Base-by-base conservation (phyloP, 1,140 invertebrate species). In the Adoxophyes honmai region DNA sequence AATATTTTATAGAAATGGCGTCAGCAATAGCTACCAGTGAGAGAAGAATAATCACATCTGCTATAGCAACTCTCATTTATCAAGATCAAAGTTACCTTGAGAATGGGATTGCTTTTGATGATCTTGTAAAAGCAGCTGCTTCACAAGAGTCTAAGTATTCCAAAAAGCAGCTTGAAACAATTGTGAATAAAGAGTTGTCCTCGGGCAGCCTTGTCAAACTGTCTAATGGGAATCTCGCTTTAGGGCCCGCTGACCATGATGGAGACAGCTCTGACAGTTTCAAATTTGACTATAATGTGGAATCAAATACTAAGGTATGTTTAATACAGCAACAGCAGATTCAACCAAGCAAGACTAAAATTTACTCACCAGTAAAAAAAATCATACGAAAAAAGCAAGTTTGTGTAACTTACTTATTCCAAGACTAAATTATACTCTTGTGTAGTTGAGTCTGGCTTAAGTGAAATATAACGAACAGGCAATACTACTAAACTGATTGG, bases 1-100 rank as follows among this genome's bases (percentile, higher is more conserved):
- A n/a, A n/a, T n/a, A n/a, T 62, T 10, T 68, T 76, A 66, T 64
- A 88, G 86, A 80, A 71, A 89, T 89, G 86, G 69, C 75, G 61
- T 64, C 71, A 33, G 53, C 74, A 52, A 67, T 79, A 59, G 78
- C 75, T 52, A 75, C 76, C 55, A 80, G 73, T 70, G 87, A 89
- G 60, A 71, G 85, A 58, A 69, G 84, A 65, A 78, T 94, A 66
- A 90, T 95, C 48, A 92, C 92, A 13, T 91, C 91, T 34, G 92
- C 93, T 7, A 91, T 95, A 34, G 91, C 92, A 11, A 92, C 94
- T 67, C 80, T 95, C 21, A 91, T 94, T 34, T 90, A 93, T 58
- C 90, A 92, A 62, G 93, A 94, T 73, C 92, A 93, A 8, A 93
- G 93, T 81, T 94, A 93, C 66, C 84, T 93, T 18, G 92, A 93